Percentiles rank a stretch among this genome's conserved stretches.
Evolutionary conservation across 2,797 vertebrate genomes (phyloP).

Genomic region (Pantherophis alleghaniensis): DNA sequence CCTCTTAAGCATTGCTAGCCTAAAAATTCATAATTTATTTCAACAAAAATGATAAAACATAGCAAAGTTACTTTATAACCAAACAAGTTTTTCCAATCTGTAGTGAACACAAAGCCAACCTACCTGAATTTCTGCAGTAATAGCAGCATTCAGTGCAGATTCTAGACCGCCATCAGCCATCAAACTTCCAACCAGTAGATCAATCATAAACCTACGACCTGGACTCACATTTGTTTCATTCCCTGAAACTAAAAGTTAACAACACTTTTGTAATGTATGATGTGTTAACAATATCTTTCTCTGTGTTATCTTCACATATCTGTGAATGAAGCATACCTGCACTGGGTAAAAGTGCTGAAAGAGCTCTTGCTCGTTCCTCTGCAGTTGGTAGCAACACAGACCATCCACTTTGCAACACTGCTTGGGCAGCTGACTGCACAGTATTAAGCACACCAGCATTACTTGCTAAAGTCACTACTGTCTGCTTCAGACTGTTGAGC

Average conservation of each 20-base stretch:
- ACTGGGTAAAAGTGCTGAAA: constrained; percentile 92
- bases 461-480: constrained; percentile 91
- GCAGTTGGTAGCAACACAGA: constrained; percentile 95
- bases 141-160: constrained; percentile 92
- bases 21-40: neutral
- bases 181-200: constrained; percentile 95
- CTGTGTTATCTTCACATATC: too few species aligned
- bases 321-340: constrained; percentile 74
- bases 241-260: constrained; percentile 80
- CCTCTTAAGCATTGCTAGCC: neutral
- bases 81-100: neutral
- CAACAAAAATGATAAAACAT: neutral
- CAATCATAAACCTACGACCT: constrained; percentile 98
- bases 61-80: neutral
- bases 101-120: neutral
- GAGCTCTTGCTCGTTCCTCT: constrained; percentile 90
- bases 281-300: neutral
- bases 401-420: constrained; percentile 97
- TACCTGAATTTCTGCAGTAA: constrained; percentile 99
- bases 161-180: constrained; percentile 98
- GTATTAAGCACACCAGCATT: constrained; percentile 92
- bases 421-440: constrained; percentile 91
- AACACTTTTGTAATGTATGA: neutral
- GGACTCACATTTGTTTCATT: constrained; percentile 94
- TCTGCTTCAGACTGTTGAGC: constrained; percentile 95